These are phyloP conservation scores for Alloscopus bannaensis DNA, from an alignment of 2,888 invertebrate genomes.

Conservation along the genomic window DNA sequence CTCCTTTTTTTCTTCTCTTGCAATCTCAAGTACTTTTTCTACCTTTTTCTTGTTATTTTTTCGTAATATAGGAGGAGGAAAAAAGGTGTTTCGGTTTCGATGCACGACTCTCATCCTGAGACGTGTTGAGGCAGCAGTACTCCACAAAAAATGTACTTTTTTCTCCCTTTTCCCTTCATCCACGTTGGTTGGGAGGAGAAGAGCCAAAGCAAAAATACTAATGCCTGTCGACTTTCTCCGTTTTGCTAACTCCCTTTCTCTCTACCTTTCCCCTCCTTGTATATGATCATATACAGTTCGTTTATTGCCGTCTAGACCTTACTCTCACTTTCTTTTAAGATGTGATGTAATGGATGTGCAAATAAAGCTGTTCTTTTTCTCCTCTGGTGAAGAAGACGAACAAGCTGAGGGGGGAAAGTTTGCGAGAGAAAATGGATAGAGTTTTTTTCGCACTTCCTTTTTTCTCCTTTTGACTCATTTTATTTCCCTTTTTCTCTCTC, in stretches of 20 bases:
- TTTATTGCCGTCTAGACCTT: constrained; percentile 31
- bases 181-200: not conserved
- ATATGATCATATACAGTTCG: constrained; percentile 20
- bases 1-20: constrained; percentile 11
- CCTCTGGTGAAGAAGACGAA: constrained; percentile 18
- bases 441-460: constrained; percentile 30
- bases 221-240: not conserved
- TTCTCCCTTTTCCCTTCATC: not conserved
- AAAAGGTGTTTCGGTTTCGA: not conserved
- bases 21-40: constrained; percentile 7
- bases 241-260: not conserved
- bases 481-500: constrained; percentile 31
- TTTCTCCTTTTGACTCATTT: constrained; percentile 30
- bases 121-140: not conserved
- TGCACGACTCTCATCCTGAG: not conserved
- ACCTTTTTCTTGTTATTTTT: not conserved
- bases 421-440: constrained; percentile 50
- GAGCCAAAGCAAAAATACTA: too few relatives aligned
- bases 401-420: constrained; percentile 52
- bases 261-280: too few relatives aligned
- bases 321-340: constrained; percentile 34
- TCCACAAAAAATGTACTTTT: not conserved
- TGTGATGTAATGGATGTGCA: constrained; percentile 63
- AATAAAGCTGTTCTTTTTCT: constrained; percentile 44
- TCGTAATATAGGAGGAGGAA: not conserved